phyloP scores from a whole-genome alignment of 2,113 vertebrate species.

The Phylloscopus trochiloides region DNA sequence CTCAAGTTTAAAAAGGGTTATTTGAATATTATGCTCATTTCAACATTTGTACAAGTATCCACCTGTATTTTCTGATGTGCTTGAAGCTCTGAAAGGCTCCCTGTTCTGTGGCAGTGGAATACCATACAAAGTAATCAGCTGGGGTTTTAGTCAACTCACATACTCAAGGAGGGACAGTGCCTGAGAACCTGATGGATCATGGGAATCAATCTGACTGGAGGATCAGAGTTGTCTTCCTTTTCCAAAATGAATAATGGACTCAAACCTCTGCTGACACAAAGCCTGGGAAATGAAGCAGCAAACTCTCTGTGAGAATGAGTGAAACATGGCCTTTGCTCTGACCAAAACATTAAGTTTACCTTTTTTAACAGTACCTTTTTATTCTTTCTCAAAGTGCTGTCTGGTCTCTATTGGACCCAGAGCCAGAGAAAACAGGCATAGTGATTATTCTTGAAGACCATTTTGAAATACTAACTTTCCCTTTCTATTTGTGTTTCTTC shows the following conservation, averaged over 20 bases:
- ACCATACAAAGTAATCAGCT: not conserved
- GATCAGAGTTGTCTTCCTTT: not conserved
- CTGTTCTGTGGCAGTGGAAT: not conserved
- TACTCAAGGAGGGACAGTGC: not conserved
- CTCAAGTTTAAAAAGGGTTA: not conserved
- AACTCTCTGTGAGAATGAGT: not conserved
- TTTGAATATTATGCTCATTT: not conserved
- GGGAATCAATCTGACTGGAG: not conserved
- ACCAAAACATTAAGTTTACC: not conserved
- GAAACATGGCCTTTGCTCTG: not conserved
- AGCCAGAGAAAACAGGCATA: not conserved
- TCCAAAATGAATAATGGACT: not conserved
- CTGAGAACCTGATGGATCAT: not conserved
- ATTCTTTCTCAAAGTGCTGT: not conserved
- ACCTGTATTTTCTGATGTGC: not conserved
- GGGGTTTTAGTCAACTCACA: not conserved
- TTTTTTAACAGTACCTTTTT: not conserved
- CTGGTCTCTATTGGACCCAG: not conserved
- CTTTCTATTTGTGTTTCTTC: not conserved
- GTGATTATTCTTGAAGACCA: not conserved
- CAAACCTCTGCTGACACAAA: not conserved
- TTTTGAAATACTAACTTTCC: not conserved
- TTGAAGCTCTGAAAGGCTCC: not conserved
- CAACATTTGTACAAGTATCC: not conserved
- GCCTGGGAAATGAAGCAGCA: not conserved